Conservation (phyloP, 2,113 vertebrate genomes). For the Crypturellus undulatus region DNA sequence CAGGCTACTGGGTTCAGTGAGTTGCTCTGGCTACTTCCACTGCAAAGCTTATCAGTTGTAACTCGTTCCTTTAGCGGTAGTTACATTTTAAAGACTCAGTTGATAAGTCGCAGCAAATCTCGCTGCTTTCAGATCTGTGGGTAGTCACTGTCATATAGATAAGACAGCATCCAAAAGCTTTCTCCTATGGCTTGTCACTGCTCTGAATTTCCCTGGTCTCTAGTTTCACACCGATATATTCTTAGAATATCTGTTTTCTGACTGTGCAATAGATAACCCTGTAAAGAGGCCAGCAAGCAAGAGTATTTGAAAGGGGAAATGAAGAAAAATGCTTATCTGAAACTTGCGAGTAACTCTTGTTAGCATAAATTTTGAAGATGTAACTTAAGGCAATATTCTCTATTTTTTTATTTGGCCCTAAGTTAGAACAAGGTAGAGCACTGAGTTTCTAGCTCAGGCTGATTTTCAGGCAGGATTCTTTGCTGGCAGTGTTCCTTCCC, state of each 20-base stretch:
- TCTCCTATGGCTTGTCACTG: background rate
- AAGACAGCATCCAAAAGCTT: background rate
- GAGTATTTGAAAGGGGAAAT: background rate
- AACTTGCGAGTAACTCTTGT: background rate
- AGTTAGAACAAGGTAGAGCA: background rate
- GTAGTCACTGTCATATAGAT: background rate
- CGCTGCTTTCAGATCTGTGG: background rate
- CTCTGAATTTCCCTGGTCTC: background rate
- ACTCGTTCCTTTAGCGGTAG: background rate
- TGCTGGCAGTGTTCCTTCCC: background rate
- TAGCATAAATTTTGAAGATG: background rate
- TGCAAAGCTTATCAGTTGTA: background rate
- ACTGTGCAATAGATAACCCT: background rate
- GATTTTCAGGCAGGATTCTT: background rate
- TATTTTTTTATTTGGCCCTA: background rate
- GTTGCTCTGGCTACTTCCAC: background rate
- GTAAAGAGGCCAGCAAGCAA: background rate
- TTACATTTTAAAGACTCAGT: background rate
- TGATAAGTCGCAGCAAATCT: background rate
- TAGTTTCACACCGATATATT: background rate
- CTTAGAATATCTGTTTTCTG: accelerated
- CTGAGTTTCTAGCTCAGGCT: background rate
- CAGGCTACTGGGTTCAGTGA: accelerated
- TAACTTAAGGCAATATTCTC: background rate
- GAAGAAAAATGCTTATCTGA: background rate